Conservation (phyloP, 2,113 vertebrate genomes). For the Cinclus mexicanus region DNA sequence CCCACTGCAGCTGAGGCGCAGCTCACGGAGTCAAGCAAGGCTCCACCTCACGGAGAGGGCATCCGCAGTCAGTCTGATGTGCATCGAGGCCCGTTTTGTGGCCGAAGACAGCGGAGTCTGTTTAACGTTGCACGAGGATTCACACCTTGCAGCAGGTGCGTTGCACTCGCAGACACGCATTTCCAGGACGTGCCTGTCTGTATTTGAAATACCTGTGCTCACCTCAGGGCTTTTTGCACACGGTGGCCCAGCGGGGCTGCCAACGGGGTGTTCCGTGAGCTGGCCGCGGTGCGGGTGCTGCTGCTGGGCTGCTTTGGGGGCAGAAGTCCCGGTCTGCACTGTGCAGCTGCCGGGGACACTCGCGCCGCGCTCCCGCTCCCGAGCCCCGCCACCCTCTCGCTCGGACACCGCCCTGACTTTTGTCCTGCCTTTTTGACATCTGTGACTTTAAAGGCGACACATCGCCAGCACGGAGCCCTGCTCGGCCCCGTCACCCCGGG, state of each 20-base stretch:
- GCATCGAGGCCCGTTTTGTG: rapidly evolving
- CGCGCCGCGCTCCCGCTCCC: rapidly evolving
- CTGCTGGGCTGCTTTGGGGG: rapidly evolving
- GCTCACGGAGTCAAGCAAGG: rapidly evolving
- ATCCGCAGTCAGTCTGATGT: not conserved
- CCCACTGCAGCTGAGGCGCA: not conserved
- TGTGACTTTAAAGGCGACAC: not conserved
- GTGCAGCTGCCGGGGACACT: not conserved
- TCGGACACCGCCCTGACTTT: not conserved
- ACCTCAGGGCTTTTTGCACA: rapidly evolving
- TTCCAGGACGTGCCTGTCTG: not conserved
- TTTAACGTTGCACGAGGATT: rapidly evolving
- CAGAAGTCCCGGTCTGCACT: rapidly evolving
- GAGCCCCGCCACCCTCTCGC: not conserved
- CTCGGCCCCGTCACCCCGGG: not conserved
- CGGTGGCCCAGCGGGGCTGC: rapidly evolving
- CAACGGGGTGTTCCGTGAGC: rapidly evolving
- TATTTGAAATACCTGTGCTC: not conserved
- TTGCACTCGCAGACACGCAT: rapidly evolving
- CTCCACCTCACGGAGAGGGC: not conserved
- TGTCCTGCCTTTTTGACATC: slow-evolving; percentile 41
- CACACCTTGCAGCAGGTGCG: not conserved
- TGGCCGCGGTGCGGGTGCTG: not conserved
- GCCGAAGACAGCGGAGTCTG: not conserved
- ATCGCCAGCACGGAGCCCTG: not conserved